These are phyloP conservation scores for Artibeus jamaicensis DNA, from an alignment of 2,797 vertebrate genomes.

Conservation along the genomic window DNA sequence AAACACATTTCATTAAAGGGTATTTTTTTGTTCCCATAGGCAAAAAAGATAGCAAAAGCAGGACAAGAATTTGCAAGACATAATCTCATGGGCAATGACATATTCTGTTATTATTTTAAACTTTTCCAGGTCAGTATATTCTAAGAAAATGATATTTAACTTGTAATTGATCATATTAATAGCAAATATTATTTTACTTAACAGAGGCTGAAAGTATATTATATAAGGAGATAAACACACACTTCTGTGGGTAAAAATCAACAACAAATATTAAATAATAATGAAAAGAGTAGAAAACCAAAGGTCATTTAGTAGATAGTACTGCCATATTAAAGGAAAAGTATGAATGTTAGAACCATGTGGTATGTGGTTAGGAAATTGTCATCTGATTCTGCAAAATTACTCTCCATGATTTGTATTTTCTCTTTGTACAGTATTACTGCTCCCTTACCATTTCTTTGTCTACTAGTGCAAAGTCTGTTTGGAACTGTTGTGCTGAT, in stretches of 20 bases:
- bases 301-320: background rate
- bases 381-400: background rate
- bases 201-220: constrained; percentile 2
- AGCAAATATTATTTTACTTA: background rate
- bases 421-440: background rate
- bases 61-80: constrained; percentile 94
- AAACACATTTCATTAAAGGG: constrained; percentile 5
- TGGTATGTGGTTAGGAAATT: background rate
- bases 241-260: background rate
- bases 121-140: constrained; percentile 92
- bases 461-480: background rate
- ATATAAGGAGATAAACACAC: background rate
- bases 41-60: constrained; percentile 90
- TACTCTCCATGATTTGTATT: background rate
- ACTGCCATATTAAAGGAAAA: background rate
- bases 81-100: constrained; percentile 92
- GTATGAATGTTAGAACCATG: background rate
- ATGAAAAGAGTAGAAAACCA: background rate
- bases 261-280: background rate
- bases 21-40: constrained; percentile 82
- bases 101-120: constrained; percentile 97
- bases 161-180: background rate
- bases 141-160: background rate
- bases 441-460: background rate
- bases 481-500: background rate